A percentile compares a stretch with the other conserved stretches of the same genome.
phyloP scores from a whole-genome alignment of 2,797 vertebrate species.

The Halcyon leucocephala region DNA sequence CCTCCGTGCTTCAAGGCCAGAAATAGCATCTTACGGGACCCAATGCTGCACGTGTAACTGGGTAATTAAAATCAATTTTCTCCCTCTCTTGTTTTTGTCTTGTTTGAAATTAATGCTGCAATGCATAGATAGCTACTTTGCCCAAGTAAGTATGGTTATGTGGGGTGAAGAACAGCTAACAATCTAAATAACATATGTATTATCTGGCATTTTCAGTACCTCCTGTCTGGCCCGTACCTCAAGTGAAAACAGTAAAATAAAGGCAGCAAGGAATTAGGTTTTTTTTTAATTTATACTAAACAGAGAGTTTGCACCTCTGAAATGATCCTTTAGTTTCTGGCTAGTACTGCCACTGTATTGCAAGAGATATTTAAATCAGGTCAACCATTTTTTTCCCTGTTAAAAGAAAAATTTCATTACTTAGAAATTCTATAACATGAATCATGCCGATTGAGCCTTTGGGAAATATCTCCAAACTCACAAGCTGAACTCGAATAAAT shows the following conservation, averaged over 20 bases:
- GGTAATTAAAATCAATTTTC: background rate
- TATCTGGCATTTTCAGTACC: background rate
- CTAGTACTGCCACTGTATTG: background rate
- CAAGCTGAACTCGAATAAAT: slow-evolving; percentile 6
- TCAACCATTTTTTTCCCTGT: background rate
- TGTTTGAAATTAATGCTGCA: background rate
- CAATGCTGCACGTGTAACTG: background rate
- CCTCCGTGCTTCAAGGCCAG: background rate
- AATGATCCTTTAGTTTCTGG: background rate
- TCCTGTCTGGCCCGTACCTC: background rate
- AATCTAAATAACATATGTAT: background rate
- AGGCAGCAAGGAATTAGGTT: background rate
- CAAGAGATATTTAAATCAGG: slow-evolving; percentile 24
- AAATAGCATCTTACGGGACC: background rate
- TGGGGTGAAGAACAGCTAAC: background rate
- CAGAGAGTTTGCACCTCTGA: background rate
- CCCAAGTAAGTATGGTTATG: background rate
- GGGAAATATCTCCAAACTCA: slow-evolving; percentile 46
- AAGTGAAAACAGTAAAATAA: background rate
- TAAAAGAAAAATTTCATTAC: background rate
- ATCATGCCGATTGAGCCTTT: slow-evolving; percentile 26
- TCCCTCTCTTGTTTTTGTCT: background rate
- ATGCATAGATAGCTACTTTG: background rate
- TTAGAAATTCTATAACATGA: slow-evolving; percentile 17
- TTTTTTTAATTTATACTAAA: background rate